Percentiles rank a stretch among this genome's conserved stretches.
These are phyloP conservation scores for Bradysia coprophila DNA, from an alignment of 1,140 invertebrate genomes.

Conservation along the genomic window DNA sequence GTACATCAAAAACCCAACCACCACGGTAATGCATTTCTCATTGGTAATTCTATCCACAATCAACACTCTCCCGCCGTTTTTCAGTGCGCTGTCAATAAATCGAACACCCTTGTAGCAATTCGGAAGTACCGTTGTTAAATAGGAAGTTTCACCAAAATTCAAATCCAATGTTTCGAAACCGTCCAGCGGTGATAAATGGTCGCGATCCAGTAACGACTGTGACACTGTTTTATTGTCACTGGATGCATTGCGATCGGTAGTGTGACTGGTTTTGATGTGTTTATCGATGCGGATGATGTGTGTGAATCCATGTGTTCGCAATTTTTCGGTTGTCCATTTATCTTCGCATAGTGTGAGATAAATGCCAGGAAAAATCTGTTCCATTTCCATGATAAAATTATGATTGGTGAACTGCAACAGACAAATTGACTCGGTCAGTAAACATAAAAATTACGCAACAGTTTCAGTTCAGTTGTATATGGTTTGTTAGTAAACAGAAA, in stretches of 20 bases:
- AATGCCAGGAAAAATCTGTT: conserved; percentile 9
- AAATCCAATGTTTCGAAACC: conserved; percentile 9
- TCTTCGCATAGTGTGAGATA: conserved; percentile 7
- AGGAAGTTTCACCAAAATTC: conserved; percentile 10
- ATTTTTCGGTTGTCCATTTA: conserved; percentile 7
- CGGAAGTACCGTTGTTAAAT: conserved; percentile 8
- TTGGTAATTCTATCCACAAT: conserved; percentile 8
- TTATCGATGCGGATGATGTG: conserved; percentile 10
- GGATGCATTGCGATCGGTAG: conserved; percentile 1
- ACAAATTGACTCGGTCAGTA: no score
- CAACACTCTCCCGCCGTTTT: conserved; percentile 5
- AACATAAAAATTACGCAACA: no score
- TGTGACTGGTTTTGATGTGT: conserved; percentile 8
- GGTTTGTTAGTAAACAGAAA: no score
- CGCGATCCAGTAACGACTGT: neutral
- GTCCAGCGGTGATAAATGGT: neutral
- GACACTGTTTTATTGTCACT: neutral
- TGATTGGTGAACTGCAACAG: no score
- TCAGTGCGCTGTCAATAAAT: conserved; percentile 8
- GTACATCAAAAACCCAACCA: conserved; percentile 10
- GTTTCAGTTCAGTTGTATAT: no score
- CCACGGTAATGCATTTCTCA: conserved; percentile 10
- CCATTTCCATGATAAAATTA: conserved; percentile 2
- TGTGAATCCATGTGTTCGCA: conserved; percentile 6
- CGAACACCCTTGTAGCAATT: conserved; percentile 10